Evolutionary conservation across 2,797 vertebrate genomes (phyloP).

Genomic region (Eulemur mongoz): DNA sequence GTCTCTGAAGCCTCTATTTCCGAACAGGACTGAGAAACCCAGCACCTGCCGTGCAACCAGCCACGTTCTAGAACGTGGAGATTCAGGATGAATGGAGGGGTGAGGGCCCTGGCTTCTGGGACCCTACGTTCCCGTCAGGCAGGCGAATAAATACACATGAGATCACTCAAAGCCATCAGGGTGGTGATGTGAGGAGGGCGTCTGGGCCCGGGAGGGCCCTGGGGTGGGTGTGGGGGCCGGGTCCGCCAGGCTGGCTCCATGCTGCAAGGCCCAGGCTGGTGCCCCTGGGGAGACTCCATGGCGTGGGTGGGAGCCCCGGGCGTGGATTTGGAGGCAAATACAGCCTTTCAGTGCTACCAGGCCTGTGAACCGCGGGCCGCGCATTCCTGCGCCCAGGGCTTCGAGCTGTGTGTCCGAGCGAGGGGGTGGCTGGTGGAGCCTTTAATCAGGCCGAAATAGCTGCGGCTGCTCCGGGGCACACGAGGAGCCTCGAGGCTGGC

Average conservation of each 20-base stretch:
- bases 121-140: accelerated
- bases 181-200: accelerated
- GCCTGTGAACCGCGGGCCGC: not conserved
- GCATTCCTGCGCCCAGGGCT: not conserved
- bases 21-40: not conserved
- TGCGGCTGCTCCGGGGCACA: not conserved
- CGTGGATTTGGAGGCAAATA: not conserved
- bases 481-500: not conserved
- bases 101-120: not conserved
- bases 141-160: accelerated
- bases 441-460: conserved; percentile 76
- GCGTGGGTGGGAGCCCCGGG: not conserved
- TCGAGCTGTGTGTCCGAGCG: conserved; percentile 8
- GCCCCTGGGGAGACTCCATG: accelerated
- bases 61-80: not conserved
- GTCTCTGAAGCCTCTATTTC: not conserved
- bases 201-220: accelerated
- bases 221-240: accelerated
- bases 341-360: accelerated
- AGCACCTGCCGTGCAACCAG: accelerated
- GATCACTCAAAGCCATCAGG: not conserved
- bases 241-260: accelerated
- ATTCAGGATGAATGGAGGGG: accelerated
- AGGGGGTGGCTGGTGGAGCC: conserved; percentile 55
- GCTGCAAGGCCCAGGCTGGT: accelerated